Evolutionary conservation across 1,140 invertebrate species (phyloP).

Genomic region (Monochamus saltuarius): DNA sequence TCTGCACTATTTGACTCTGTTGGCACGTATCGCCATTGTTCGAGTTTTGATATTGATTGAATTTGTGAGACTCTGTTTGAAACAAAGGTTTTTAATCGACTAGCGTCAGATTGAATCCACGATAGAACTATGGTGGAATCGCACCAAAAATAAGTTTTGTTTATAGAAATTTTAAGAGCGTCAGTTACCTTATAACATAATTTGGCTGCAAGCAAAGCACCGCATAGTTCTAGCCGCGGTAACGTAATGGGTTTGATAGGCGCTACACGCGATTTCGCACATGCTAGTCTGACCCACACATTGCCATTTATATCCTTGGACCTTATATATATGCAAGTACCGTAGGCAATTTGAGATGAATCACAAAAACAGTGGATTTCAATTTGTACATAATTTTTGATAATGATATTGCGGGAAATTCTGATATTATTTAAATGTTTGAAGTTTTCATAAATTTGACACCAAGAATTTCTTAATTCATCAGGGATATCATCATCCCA

Average conservation of each 20-base stretch:
- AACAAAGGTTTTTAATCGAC: slow-evolving; percentile 46
- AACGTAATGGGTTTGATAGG: slow-evolving; percentile 4
- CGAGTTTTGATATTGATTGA: too few species aligned
- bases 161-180: slow-evolving; percentile 35
- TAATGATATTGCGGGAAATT: slow-evolving; percentile 26
- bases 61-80: slow-evolving; percentile 44
- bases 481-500: too few species aligned
- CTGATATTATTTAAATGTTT: slow-evolving; percentile 24
- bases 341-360: slow-evolving; percentile 39
- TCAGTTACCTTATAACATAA: slow-evolving; percentile 10
- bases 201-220: slow-evolving; percentile 9
- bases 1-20: slow-evolving; percentile 47
- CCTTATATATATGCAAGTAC: slow-evolving; percentile 41
- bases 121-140: slow-evolving; percentile 50
- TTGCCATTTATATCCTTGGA: slow-evolving; percentile 8
- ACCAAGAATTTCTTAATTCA: too few species aligned
- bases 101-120: slow-evolving; percentile 47
- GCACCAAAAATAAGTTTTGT: slow-evolving; percentile 45
- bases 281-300: slow-evolving; percentile 17
- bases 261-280: slow-evolving; percentile 38
- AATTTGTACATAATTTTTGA: slow-evolving; percentile 22
- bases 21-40: too few species aligned
- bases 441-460: too few species aligned
- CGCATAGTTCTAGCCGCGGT: slow-evolving; percentile 11
- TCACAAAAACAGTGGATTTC: slow-evolving; percentile 43